Percentiles rank a stretch among this genome's conserved stretches.
Conservation (phyloP, 1,140 invertebrate genomes). For the Drosophila nebulosa region DNA sequence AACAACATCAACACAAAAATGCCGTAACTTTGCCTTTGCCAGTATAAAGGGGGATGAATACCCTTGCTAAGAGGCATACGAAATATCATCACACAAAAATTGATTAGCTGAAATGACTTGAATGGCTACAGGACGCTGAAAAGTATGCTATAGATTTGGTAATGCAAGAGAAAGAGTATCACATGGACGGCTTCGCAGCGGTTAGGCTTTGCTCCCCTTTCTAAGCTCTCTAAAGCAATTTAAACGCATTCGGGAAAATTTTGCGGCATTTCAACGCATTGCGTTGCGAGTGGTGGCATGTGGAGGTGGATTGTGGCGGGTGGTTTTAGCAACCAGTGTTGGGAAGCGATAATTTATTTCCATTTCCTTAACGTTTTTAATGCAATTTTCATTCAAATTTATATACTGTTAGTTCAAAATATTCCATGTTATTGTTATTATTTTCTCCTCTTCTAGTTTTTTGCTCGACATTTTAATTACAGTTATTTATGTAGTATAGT, state of each 20-base stretch:
- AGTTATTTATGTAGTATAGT: slow-evolving; percentile 19
- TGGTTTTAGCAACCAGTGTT: slow-evolving; percentile 37
- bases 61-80: background rate
- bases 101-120: background rate
- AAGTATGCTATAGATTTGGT: background rate
- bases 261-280: slow-evolving; percentile 71
- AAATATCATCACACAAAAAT: background rate
- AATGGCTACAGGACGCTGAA: background rate
- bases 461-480: slow-evolving; percentile 53
- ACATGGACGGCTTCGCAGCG: too few relatives aligned
- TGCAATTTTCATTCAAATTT: slow-evolving; percentile 50
- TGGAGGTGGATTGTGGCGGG: slow-evolving; percentile 37
- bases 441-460: too few relatives aligned
- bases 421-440: slow-evolving; percentile 40
- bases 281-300: slow-evolving; percentile 59
- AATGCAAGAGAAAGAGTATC: background rate
- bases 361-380: slow-evolving; percentile 25
- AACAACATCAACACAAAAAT: slow-evolving; percentile 23
- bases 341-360: slow-evolving; percentile 60
- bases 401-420: slow-evolving; percentile 20
- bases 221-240: slow-evolving; percentile 55
- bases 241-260: slow-evolving; percentile 56
- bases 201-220: background rate
- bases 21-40: background rate
- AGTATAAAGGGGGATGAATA: slow-evolving; percentile 11